Evolutionary conservation across 2,113 vertebrate species (phyloP), one percentile per base, ranked within the genome.

Genomic region (Capreolus pygargus): DNA sequence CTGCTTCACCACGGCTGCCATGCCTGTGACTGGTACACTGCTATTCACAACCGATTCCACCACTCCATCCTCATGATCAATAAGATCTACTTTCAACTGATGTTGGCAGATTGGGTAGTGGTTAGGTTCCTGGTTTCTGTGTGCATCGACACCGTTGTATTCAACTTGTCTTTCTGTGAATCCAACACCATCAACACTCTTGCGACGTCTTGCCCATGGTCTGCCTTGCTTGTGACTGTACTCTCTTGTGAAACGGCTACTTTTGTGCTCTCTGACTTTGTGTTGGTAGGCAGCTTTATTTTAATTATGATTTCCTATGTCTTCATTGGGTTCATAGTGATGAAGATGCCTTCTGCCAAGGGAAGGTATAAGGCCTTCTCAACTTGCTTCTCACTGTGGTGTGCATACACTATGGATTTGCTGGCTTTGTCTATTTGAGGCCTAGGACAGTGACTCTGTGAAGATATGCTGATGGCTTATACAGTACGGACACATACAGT

Each of bases 231-330:
- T 97, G 95, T 87, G 78, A 98, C 89, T 94, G 81, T 2, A 12
- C 9, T 23, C 17, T 36, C 47, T 54, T 52, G 87, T 8, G 28
- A 93, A 92, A 64, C 36, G 36, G 45, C 52, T 92, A 36, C 92
- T 27, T 57, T 97, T 94, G 17, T 15, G 27, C 5, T 97, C 2
- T 85, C 39, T 92, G 89, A 39, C 61, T 96, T 95, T 87, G 94
- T 94, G 70, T 54, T 97, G 39, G 89, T 64, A 27, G 95, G 79
- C 16, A 96, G 94, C 30, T 97, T 97, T 57, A 23, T 95, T 93
- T 89, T 98, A 58, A 98, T 95, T 43, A 74, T 98, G 94, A 86
- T 94, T 91, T 98, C 96, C 19, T 97, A 92, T 12, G 21, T 96
- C 39, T 97, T 98, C 84, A 85, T 82, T 86, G 55, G 90, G 13